phyloP scores from a whole-genome alignment of 2,797 vertebrate species.

The Cichlasoma orientale region DNA sequence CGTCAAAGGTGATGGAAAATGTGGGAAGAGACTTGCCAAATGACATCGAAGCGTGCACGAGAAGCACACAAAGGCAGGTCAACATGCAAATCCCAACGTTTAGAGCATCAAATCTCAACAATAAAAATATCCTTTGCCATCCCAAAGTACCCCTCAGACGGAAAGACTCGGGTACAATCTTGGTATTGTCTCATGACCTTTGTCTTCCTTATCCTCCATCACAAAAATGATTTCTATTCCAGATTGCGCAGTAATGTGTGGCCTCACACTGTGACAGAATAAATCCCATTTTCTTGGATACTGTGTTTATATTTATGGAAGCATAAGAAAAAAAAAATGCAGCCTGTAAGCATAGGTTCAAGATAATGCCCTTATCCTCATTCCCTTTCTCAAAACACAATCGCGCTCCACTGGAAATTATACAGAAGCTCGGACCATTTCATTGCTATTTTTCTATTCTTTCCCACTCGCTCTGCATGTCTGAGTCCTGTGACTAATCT shows the following conservation, averaged over 20 bases:
- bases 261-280: conserved; percentile 31
- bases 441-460: conserved; percentile 9
- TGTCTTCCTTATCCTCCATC: conserved; percentile 38
- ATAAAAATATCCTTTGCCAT: not conserved
- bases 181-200: conserved; percentile 17
- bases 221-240: conserved; percentile 34
- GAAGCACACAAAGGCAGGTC: not conserved
- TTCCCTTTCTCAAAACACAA: conserved; percentile 41
- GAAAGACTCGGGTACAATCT: conserved; percentile 13
- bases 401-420: conserved; percentile 29
- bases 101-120: not conserved
- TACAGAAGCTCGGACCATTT: conserved; percentile 29
- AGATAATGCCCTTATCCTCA: conserved; percentile 55
- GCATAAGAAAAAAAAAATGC: conserved; percentile 21
- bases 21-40: not conserved
- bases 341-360: conserved; percentile 43
- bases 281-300: conserved; percentile 65
- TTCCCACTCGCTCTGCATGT: conserved; percentile 19
- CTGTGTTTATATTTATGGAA: conserved; percentile 65
- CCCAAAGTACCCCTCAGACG: not conserved
- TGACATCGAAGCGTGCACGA: not conserved
- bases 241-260: conserved; percentile 37
- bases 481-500: conserved; percentile 55
- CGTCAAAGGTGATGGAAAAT: conserved; percentile 36
- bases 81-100: not conserved